A percentile compares a stretch with the other conserved stretches of the same genome.
Conservation (phyloP, 2,888 invertebrate genomes). For the Chrysomela aeneicollis region DNA sequence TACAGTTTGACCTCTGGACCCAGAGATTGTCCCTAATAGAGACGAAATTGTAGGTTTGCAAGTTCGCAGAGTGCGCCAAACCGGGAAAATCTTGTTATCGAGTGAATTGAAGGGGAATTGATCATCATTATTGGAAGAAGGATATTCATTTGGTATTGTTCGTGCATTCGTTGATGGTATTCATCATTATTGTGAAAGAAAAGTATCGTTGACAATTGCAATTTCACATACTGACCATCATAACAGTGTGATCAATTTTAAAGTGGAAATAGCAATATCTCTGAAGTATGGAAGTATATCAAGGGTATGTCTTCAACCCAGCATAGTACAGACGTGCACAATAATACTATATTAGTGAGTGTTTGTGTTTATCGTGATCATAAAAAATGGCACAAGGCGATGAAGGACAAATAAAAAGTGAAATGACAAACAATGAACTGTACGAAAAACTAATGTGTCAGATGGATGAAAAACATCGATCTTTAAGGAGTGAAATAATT, state of each 20-base stretch:
- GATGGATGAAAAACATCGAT: slow-evolving; percentile 3
- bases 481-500: background rate
- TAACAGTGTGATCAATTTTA: no score
- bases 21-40: slow-evolving; percentile 31
- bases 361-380: no score
- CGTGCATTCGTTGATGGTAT: background rate
- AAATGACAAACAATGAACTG: no score
- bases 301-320: no score
- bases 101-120: slow-evolving; percentile 22
- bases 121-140: slow-evolving; percentile 27
- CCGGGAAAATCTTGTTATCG: slow-evolving; percentile 32
- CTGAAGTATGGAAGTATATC: no score
- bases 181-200: background rate
- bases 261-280: no score
- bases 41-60: slow-evolving; percentile 30
- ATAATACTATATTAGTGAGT: no score
- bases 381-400: no score
- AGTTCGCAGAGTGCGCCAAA: slow-evolving; percentile 21
- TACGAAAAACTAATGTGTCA: background rate
- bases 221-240: no score
- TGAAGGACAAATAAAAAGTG: no score
- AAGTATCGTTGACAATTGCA: no score
- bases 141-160: background rate
- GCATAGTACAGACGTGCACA: no score
- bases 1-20: slow-evolving; percentile 29